phyloP scores from a whole-genome alignment of 2,888 invertebrate species.

The Corbicula japonica region DNA sequence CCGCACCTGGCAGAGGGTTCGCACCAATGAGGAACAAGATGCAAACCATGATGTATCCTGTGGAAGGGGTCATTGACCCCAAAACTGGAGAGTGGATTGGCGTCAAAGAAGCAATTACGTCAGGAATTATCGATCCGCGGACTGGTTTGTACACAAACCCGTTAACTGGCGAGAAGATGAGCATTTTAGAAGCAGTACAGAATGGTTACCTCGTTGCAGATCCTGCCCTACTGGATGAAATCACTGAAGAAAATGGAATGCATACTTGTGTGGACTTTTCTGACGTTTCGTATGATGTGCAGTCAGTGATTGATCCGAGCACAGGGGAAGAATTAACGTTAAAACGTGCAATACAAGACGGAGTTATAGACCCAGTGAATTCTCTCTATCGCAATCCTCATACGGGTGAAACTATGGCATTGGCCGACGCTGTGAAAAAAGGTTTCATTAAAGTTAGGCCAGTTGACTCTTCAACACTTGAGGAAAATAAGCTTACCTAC shows the following conservation, averaged over 20 bases:
- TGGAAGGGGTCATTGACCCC: slow-evolving; percentile 82
- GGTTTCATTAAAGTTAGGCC: slow-evolving; percentile 77
- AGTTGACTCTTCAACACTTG: slow-evolving; percentile 68
- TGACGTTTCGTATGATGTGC: slow-evolving; percentile 76
- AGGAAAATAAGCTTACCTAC: slow-evolving; percentile 73
- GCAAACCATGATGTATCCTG: slow-evolving; percentile 74
- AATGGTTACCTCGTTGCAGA: slow-evolving; percentile 89
- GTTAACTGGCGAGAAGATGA: slow-evolving; percentile 85
- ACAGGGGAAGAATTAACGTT: slow-evolving; percentile 79
- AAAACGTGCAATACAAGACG: slow-evolving; percentile 78
- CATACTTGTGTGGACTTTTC: slow-evolving; percentile 78
- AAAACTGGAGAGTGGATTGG: slow-evolving; percentile 88
- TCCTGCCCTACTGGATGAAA: slow-evolving; percentile 68
- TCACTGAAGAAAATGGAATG: slow-evolving; percentile 70
- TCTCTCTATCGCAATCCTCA: slow-evolving; percentile 80
- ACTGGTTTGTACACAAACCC: slow-evolving; percentile 89
- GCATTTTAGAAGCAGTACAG: slow-evolving; percentile 91
- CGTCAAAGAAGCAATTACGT: slow-evolving; percentile 91
- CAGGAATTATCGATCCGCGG: slow-evolving; percentile 92
- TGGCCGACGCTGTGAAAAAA: slow-evolving; percentile 80
- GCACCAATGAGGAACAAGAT: slow-evolving; percentile 71
- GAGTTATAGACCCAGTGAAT: slow-evolving; percentile 79
- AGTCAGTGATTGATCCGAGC: slow-evolving; percentile 76
- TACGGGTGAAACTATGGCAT: slow-evolving; percentile 80
- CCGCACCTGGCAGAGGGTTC: slow-evolving; percentile 60